Evolutionary conservation across 2,113 vertebrate species (phyloP), one percentile per base, ranked within the genome.

Genomic region (Leucosticte australis): DNA sequence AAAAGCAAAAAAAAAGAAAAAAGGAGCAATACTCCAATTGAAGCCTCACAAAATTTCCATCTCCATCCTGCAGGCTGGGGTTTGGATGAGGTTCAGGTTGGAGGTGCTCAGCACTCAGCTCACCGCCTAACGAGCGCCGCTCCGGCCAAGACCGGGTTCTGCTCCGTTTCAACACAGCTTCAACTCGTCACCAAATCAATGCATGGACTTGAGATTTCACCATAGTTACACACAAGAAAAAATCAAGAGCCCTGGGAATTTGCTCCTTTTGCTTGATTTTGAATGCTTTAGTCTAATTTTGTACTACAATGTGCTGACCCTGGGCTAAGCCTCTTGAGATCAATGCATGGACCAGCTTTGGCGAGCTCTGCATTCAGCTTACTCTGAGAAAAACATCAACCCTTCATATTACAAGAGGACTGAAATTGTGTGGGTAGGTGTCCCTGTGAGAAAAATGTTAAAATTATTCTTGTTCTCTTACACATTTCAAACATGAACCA

Each of bases 11-110:
- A 46, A 31, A 52, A 55, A 47, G 41, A 50, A 52, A 87, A 85
- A 81, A 79, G 31, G 50, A 95, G 59, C 31, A 70, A 64, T 55
- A 35, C 37, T 79, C 76, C 41, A 59, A 9, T 6, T 60, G 79
- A 94, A 96, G 80, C 76, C 44, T 67, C 8, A 1, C 88, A 30
- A 19, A 53, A 53, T 53, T 96, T 97, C 94, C 95, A 93, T 89
- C 85, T 74, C 76, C 35, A n/a, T 93, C 82, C 73, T 86, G 68
- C 85, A 86, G 67, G 33, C 75, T 16, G 42, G 55, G 50, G 59
- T 60, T 94, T 97, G 96, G 90, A 96, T 1, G 4, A 68, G 64
- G 64, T 83, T 92, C 95, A 93, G 69, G 13, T 83, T 81, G 26
- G 92, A 93, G 95, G 90, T 96, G 60, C 79, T 93, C 24, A 86